Evolutionary conservation across 2,888 invertebrate species (phyloP).

Genomic region (Pandemis cinnamomeana): DNA sequence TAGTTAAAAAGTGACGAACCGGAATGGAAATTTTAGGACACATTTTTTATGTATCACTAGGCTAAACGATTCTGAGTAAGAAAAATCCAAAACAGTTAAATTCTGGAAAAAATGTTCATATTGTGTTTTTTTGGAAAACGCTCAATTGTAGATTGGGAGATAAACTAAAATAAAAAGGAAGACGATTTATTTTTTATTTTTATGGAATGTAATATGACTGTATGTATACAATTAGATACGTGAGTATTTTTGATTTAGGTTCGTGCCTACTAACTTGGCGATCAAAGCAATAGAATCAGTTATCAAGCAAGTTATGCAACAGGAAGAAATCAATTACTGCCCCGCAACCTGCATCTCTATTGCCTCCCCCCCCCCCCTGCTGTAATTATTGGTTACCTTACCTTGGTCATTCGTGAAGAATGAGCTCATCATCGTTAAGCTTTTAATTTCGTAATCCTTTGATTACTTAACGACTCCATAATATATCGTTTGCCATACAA

Average conservation of each 20-base stretch:
- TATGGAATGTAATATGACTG: too few relatives aligned
- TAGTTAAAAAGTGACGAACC: too few relatives aligned
- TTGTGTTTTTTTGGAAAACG: too few relatives aligned
- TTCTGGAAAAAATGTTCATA: too few relatives aligned
- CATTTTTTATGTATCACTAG: too few relatives aligned
- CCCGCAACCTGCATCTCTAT: background rate
- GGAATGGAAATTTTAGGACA: too few relatives aligned
- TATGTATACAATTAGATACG: too few relatives aligned
- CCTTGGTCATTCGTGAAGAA: conserved; percentile 19
- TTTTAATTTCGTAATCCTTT: conserved; percentile 15
- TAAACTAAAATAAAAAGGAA: too few relatives aligned
- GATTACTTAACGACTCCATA: conserved; percentile 2
- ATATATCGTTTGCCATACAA: background rate
- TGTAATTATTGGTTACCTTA: conserved; percentile 10
- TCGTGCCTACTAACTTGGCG: background rate
- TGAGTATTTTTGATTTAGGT: background rate
- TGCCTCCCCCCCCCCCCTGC: background rate
- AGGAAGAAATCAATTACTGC: conserved; percentile 2
- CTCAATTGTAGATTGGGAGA: too few relatives aligned
- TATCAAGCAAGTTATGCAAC: background rate
- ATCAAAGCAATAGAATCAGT: background rate
- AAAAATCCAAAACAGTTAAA: too few relatives aligned
- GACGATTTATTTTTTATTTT: too few relatives aligned
- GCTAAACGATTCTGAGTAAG: too few relatives aligned
- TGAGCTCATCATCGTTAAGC: conserved; percentile 25